A percentile compares a stretch with the other conserved stretches of the same genome.
Conservation (phyloP, 2,797 vertebrate species). For the Esox lucius region DNA sequence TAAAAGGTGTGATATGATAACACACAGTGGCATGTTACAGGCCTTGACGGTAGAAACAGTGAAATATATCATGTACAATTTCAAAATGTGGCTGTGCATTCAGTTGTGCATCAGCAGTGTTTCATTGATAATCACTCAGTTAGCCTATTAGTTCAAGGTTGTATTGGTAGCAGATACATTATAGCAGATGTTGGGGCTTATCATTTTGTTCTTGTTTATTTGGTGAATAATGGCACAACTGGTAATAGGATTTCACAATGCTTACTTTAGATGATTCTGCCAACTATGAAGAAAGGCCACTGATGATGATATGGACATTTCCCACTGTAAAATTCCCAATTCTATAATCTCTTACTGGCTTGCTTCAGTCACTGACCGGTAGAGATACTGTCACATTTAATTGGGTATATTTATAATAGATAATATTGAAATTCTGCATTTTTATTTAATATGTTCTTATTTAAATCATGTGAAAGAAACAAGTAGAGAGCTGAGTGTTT, state of each 20-base stretch:
- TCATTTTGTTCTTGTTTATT: no score
- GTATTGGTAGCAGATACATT: no score
- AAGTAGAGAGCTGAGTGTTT: background rate
- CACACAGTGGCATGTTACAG: slow-evolving; percentile 25
- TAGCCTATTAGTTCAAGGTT: no score
- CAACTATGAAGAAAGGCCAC: background rate
- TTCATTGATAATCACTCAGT: no score
- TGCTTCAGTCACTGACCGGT: background rate
- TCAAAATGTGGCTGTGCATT: no score
- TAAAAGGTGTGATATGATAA: slow-evolving; percentile 58
- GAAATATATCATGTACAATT: no score
- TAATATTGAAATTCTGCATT: background rate
- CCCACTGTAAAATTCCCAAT: slow-evolving; percentile 23
- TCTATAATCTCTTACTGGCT: slow-evolving; percentile 30
- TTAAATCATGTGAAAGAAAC: background rate
- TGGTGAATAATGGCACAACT: slow-evolving; percentile 27
- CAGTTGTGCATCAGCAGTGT: no score
- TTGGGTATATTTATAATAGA: background rate
- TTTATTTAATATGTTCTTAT: background rate
- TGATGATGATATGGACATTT: no score
- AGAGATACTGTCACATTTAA: background rate
- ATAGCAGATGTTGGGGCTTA: no score
- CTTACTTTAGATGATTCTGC: background rate
- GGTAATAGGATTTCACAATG: slow-evolving; percentile 22
- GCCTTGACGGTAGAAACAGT: no score